phyloP scores from a whole-genome alignment of 2,113 vertebrate species.

The Atractosteus spatula region DNA sequence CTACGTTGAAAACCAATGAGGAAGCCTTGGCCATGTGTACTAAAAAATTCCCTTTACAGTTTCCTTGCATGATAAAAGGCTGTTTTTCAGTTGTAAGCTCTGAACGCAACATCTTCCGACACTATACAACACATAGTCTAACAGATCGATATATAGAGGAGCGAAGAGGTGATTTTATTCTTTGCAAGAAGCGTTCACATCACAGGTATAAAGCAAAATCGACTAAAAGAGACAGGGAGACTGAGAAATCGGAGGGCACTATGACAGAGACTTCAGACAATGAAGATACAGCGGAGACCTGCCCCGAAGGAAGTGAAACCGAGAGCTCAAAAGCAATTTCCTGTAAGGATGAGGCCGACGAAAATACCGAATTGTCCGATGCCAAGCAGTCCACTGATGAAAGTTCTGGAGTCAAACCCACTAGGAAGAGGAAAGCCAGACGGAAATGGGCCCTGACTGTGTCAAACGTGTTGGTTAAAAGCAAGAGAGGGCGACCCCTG shows the following conservation, averaged over 20 bases:
- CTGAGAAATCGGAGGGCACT: constrained; percentile 56
- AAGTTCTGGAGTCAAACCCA: constrained; percentile 44
- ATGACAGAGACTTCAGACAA: constrained; percentile 54
- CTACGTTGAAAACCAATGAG: constrained; percentile 78
- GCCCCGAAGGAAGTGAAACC: constrained; percentile 58
- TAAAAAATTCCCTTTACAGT: constrained; percentile 79
- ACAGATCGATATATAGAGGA: constrained; percentile 87
- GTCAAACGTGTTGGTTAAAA: constrained; percentile 53
- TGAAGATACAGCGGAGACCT: constrained; percentile 40
- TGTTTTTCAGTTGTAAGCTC: constrained; percentile 88
- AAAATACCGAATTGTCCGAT: constrained; percentile 39
- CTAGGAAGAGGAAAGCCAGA: background rate
- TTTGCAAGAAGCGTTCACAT: constrained; percentile 76
- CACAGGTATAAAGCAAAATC: constrained; percentile 59
- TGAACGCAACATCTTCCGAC: constrained; percentile 85
- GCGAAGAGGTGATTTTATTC: constrained; percentile 85
- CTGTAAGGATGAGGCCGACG: constrained; percentile 39
- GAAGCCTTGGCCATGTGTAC: constrained; percentile 87
- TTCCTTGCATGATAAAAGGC: constrained; percentile 94
- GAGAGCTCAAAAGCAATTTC: constrained; percentile 51
- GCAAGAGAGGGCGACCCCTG: constrained; percentile 73
- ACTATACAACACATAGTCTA: constrained; percentile 90
- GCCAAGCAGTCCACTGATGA: constrained; percentile 49
- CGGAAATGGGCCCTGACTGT: constrained; percentile 24
- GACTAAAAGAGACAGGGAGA: constrained; percentile 62